phyloP scores from a whole-genome alignment of 2,113 vertebrate genomes.

The Nannobrachium achirus region DNA sequence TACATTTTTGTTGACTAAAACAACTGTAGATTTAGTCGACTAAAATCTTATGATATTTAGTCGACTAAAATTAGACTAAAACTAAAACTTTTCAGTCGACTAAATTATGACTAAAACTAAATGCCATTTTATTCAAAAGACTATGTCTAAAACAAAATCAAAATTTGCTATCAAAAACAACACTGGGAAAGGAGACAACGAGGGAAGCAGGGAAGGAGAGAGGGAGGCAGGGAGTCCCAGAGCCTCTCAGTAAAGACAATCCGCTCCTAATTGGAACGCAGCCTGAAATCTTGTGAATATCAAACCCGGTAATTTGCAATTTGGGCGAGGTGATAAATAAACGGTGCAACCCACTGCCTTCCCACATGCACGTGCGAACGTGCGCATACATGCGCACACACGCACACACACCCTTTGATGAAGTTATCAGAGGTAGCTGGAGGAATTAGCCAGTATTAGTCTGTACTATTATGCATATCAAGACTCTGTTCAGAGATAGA shows the following conservation, averaged over 20 bases:
- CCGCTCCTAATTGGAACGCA: conserved; percentile 51
- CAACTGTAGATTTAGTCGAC: no score
- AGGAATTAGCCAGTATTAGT: conserved; percentile 60
- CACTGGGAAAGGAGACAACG: background rate
- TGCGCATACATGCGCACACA: background rate
- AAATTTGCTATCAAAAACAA: no score
- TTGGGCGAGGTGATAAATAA: conserved; percentile 53
- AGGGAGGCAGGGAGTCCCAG: conserved; percentile 19
- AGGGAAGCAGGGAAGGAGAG: no score
- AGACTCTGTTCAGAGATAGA: conserved; percentile 53
- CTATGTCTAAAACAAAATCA: no score
- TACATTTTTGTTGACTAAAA: no score
- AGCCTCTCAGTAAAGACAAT: conserved; percentile 49
- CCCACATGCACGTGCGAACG: background rate
- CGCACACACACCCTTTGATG: conserved; percentile 26
- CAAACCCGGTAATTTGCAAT: conserved; percentile 58
- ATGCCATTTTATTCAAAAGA: no score
- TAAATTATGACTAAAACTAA: no score
- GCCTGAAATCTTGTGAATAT: conserved; percentile 55
- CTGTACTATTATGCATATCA: conserved; percentile 52
- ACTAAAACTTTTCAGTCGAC: no score
- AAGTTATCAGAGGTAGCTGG: conserved; percentile 60
- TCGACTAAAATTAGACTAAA: no score
- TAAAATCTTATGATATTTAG: no score
- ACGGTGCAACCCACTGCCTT: conserved; percentile 13